phyloP scores from a whole-genome alignment of 1,140 invertebrate genomes.

The Calephelis virginiensis region DNA sequence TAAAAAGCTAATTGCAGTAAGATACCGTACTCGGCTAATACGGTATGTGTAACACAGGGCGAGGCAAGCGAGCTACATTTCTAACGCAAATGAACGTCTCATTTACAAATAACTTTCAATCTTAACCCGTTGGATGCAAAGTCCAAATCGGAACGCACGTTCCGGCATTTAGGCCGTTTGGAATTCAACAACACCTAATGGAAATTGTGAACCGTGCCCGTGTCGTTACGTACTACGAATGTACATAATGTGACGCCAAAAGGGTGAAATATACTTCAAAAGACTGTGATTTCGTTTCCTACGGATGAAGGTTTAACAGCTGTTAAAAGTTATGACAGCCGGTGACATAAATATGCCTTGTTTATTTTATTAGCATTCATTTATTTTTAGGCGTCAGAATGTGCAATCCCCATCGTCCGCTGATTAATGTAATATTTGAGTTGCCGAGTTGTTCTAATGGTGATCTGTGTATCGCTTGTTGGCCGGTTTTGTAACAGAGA shows the following conservation, averaged over 20 bases:
- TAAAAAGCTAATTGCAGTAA: conserved; percentile 74
- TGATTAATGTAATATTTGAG: no score
- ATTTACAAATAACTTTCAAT: conserved; percentile 26
- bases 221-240: conserved; percentile 74
- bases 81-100: conserved; percentile 38
- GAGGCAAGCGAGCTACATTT: conserved; percentile 36
- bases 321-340: conserved; percentile 57
- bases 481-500: no score
- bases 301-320: conserved; percentile 51
- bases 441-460: no score
- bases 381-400: no score
- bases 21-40: conserved; percentile 74
- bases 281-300: conserved; percentile 65
- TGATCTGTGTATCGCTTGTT: no score
- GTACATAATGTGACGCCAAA: conserved; percentile 76
- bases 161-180: conserved; percentile 48
- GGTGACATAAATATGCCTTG: conserved; percentile 18
- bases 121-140: conserved; percentile 33
- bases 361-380: not conserved
- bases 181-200: conserved; percentile 53
- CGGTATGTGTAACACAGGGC: conserved; percentile 71
- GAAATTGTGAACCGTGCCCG: conserved; percentile 74
- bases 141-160: conserved; percentile 36
- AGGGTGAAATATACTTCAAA: conserved; percentile 75
- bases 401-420: no score